Base-by-base conservation (phyloP, 1,140 invertebrate species). In the Drosophila seguyi region DNA sequence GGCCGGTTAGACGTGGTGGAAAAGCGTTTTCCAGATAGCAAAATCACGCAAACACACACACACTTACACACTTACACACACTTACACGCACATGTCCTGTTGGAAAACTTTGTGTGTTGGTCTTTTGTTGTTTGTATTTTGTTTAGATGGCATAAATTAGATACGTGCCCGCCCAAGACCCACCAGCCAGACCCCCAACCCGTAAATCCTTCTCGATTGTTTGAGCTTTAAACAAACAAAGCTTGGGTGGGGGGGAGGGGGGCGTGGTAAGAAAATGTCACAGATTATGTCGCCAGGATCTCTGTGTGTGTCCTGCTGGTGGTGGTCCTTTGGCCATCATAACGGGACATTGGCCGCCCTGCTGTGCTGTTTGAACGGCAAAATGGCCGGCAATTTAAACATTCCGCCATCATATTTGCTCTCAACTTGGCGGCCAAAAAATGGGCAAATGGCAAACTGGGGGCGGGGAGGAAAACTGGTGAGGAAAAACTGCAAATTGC, bases 91-190 rank as follows among this genome's bases (percentile, higher is more conserved):
- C 44, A 42, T 45, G 59, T 60, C 58, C 27, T 61, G 60, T 58
- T 69, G 66, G 57, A 68, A 86, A 85, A 81, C 48, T 85, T 85
- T 84, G 31, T 84, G 31, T 85, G 82, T 79, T 80, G 81, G 77
- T 81, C 82, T 77, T 65, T 82, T 84, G 81, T 81, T 85, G 81
- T 85, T 85, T 81, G 81, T 79, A 81, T 85, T 85, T 86, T 85
- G 81, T 85, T 72, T 80, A 88, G 84, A 88, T 88, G 68, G 84
- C 84, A 88, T 90, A 88, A 88, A 88, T 88, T 90, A 88, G 84
- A 88, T 88, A 88, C 84, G 84, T 88, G 84, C 84, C 79, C 62
- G 47, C 79, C 57, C 68, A 63, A 53, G 52, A 53, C 68, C 60
- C n/a, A n/a, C n/a, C n/a, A n/a, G n/a, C n/a, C n/a, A n/a, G n/a